Percentiles rank a stretch among this genome's conserved stretches.
phyloP scores from a whole-genome alignment of 2,888 invertebrate genomes.

The Philonicus albiceps region DNA sequence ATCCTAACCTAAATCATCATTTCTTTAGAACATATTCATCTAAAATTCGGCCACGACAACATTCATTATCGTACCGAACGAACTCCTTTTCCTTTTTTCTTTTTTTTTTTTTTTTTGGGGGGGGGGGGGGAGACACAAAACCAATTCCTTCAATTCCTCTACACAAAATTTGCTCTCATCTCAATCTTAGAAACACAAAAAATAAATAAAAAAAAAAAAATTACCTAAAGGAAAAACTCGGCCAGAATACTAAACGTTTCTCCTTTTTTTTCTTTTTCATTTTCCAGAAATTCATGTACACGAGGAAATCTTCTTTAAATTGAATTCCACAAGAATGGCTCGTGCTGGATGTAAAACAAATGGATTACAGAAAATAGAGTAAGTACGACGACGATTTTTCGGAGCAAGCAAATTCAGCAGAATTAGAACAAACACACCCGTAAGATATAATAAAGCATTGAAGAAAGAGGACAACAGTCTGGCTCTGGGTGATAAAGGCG shows the following conservation, averaged over 20 bases:
- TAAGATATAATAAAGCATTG: neutral
- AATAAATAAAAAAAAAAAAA: neutral
- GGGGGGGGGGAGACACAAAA: neutral
- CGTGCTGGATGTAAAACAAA: constrained; percentile 47
- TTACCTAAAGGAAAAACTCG: neutral
- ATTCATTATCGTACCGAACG: neutral
- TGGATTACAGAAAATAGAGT: constrained; percentile 48
- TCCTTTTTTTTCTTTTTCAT: neutral
- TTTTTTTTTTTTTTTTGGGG: neutral
- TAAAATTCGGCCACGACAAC: neutral
- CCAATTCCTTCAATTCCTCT: neutral
- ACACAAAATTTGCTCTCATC: neutral
- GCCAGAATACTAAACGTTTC: neutral
- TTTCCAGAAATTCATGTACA: neutral
- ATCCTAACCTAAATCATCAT: neutral
- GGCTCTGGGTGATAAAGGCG: neutral
- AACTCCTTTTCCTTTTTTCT: neutral
- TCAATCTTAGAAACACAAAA: neutral
- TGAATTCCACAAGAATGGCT: constrained; percentile 41
- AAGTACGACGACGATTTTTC: constrained; percentile 23
- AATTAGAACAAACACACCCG: neutral
- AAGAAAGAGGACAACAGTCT: neutral
- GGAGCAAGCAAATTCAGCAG: neutral
- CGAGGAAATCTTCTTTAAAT: constrained; percentile 6
- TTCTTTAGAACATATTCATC: neutral